Evolutionary conservation across 2,888 invertebrate species (phyloP).

Genomic region (Ametastegia equiseti): DNA sequence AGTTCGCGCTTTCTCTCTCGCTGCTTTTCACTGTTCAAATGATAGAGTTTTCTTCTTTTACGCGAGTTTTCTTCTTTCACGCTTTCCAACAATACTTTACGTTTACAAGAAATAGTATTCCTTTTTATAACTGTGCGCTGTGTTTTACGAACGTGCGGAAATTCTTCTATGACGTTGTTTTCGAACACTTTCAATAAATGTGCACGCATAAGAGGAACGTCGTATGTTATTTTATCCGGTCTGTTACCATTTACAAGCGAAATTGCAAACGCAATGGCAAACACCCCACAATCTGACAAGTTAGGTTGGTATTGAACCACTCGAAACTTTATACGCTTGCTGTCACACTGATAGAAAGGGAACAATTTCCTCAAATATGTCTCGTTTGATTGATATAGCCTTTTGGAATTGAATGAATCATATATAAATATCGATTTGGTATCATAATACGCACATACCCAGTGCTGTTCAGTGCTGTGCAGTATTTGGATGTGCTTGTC

Average conservation of each 20-base stretch:
- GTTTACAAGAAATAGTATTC: neutral
- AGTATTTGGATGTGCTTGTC: constrained; percentile 54
- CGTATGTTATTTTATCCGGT: constrained; percentile 19
- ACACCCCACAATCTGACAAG: constrained; percentile 37
- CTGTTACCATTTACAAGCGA: constrained; percentile 2
- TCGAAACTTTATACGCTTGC: neutral
- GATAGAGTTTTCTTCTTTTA: neutral
- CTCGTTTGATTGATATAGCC: constrained; percentile 43
- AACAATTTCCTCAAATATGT: constrained; percentile 45
- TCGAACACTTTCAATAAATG: constrained; percentile 49
- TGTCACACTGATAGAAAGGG: constrained; percentile 44
- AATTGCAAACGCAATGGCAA: constrained; percentile 41
- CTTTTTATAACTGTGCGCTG: neutral
- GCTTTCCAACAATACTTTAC: neutral
- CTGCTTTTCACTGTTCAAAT: no score
- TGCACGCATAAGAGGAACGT: constrained; percentile 43
- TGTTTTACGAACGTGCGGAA: constrained; percentile 4
- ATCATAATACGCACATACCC: constrained; percentile 52
- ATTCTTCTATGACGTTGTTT: constrained; percentile 40
- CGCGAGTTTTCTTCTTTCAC: neutral
- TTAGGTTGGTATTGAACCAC: constrained; percentile 21
- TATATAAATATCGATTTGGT: constrained; percentile 49
- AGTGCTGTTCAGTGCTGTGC: constrained; percentile 48
- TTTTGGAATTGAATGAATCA: constrained; percentile 47
- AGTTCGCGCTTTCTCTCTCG: no score